A percentile compares a stretch with the other conserved stretches of the same genome.
These are phyloP conservation scores for Cherax quadricarinatus DNA, from an alignment of 1,140 invertebrate genomes.

Conservation along the genomic window DNA sequence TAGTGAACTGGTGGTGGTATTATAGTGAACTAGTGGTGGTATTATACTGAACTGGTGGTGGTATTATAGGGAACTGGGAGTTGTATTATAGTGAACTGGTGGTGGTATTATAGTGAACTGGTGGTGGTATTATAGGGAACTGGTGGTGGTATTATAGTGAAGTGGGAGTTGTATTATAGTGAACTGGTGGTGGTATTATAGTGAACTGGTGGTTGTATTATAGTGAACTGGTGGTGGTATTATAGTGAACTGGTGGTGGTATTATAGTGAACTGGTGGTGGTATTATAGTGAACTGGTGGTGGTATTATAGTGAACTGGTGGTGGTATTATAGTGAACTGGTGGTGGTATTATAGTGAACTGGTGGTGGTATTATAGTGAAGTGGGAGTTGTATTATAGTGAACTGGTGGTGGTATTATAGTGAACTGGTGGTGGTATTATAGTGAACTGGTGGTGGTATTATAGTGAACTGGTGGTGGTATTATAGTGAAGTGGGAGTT, in stretches of 20 bases:
- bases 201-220: neutral
- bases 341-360: slow-evolving; percentile 9
- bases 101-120: slow-evolving; percentile 7
- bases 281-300: neutral
- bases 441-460: neutral
- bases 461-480: too few relatives aligned
- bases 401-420: neutral
- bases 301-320: neutral
- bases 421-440: neutral
- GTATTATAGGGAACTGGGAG: neutral
- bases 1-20: neutral
- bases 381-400: neutral
- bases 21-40: slow-evolving; percentile 6
- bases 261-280: slow-evolving; percentile 1
- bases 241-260: neutral
- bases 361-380: neutral
- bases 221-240: slow-evolving; percentile 4
- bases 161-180: neutral
- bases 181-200: neutral
- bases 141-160: neutral
- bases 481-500: neutral
- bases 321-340: too few relatives aligned
- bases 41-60: neutral
- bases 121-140: neutral
- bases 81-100: slow-evolving; percentile 4